Evolutionary conservation across 2,797 vertebrate species (phyloP), one percentile per base, ranked within the genome.

Genomic region (Micromesistius poutassou): DNA sequence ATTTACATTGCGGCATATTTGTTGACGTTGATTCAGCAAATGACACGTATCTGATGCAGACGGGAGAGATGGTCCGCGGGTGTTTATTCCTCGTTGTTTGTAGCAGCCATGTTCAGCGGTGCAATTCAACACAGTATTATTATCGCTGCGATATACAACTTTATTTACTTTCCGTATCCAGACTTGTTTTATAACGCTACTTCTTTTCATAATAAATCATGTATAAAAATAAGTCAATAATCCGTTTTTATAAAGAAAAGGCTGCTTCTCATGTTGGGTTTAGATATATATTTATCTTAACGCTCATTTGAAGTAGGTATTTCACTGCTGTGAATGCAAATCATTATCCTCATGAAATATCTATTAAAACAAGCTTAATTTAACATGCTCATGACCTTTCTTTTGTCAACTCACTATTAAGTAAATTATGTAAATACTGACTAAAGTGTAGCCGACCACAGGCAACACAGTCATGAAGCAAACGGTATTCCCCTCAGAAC

Each of bases 1-100:
- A 76, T 89, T 88, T 90, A 73, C 78, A 73, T 76, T 83, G 83
- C 83, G 46, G 87, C 86, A 87, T 85, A 73, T 84, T 81, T 83
- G 46, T 22, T 46, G 35, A 36, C 78, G 79, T 76, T 10, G 30
- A 75, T 2, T 35, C 31, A 74, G 80, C 55, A 2, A 12, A 28
- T 78, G 50, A 66, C 42, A 3, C 1, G 3, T n/a, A 42, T 73
- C 72, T 22, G 71, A 33, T 28, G 16, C 28, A 25, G 9, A 10
- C 68, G 13, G 25, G 13, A 19, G 12, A 71, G 13, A 71, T 30
- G 25, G 30, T 71, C 71, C 30, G 74, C 7, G 40, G 5, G 6
- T 62, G 3, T 74, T 31, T 28, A 7, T 30, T 14, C 40, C 62
- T 68, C 6, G 13, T 46, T 46, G 5, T 30, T 74, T 74, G 62